Percentiles rank a stretch among this genome's conserved stretches.
Evolutionary conservation across 1,140 invertebrate genomes (phyloP).

Genomic region (Drosophila azteca): DNA sequence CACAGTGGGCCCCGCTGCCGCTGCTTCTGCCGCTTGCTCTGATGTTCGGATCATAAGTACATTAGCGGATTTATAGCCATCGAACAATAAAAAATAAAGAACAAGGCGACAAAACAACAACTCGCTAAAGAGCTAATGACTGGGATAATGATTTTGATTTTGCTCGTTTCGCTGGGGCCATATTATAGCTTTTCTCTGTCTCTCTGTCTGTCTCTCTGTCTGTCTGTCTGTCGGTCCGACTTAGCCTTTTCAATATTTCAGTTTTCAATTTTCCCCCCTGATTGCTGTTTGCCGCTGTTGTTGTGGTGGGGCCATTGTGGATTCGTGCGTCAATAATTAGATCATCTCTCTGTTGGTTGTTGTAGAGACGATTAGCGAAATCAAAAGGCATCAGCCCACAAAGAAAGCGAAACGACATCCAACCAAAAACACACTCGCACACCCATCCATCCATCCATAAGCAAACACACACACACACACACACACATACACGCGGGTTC

Average conservation of each 20-base stretch:
- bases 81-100: slow-evolving; percentile 43
- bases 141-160: slow-evolving; percentile 74
- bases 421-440: slow-evolving; percentile 15
- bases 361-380: slow-evolving; percentile 76
- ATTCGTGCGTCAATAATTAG: slow-evolving; percentile 81
- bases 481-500: no score
- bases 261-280: slow-evolving; percentile 48
- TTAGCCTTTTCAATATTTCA: slow-evolving; percentile 59
- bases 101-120: slow-evolving; percentile 46
- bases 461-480: no score
- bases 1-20: not conserved
- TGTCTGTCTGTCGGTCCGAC: slow-evolving; percentile 17
- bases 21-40: no score
- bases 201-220: slow-evolving; percentile 17
- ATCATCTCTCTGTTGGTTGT: slow-evolving; percentile 72
- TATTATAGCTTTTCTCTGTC: slow-evolving; percentile 26
- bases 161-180: slow-evolving; percentile 53
- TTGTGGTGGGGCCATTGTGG: slow-evolving; percentile 40
- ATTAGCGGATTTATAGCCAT: slow-evolving; percentile 65
- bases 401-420: slow-evolving; percentile 55
- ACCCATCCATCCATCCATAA: not conserved
- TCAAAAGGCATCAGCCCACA: slow-evolving; percentile 67
- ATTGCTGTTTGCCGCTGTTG: slow-evolving; percentile 21
- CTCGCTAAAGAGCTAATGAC: slow-evolving; percentile 72
- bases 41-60: slow-evolving; percentile 32